phyloP scores from a whole-genome alignment of 2,888 invertebrate species.

The Spodoptera littoralis region DNA sequence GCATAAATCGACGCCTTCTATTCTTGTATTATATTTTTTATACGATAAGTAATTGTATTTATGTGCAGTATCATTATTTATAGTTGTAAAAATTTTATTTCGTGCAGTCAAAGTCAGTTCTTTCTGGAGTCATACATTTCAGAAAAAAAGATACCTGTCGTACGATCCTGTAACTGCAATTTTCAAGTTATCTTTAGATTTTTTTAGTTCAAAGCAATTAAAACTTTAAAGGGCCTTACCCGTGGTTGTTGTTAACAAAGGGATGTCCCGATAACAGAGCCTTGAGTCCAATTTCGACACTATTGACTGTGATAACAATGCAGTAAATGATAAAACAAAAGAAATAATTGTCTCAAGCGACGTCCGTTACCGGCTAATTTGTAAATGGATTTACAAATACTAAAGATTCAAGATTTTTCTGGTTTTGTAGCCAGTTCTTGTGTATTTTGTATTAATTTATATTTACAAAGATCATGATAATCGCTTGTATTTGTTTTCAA shows the following conservation, averaged over 20 bases:
- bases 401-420: constrained; percentile 23
- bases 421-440: not conserved
- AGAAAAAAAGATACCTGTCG: not conserved
- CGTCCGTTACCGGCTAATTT: constrained; percentile 26
- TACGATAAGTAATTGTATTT: too few relatives aligned
- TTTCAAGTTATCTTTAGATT: not conserved
- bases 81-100: too few relatives aligned
- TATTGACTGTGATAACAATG: constrained; percentile 46
- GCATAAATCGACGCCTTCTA: too few relatives aligned
- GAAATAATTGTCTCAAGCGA: constrained; percentile 31
- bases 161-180: not conserved
- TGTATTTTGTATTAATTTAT: not conserved
- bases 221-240: constrained; percentile 40
- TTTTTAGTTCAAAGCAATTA: constrained; percentile 2
- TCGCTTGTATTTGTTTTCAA: not conserved
- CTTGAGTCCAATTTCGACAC: constrained; percentile 51
- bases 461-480: not conserved
- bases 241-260: constrained; percentile 52
- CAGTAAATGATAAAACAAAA: constrained; percentile 40
- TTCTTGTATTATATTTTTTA: too few relatives aligned
- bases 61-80: too few relatives aligned
- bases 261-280: constrained; percentile 46
- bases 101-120: too few relatives aligned
- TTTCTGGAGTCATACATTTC: too few relatives aligned
- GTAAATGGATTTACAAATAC: constrained; percentile 5